A percentile compares a stretch with the other conserved stretches of the same genome.
These are phyloP conservation scores for Anolis sagrei DNA, from an alignment of 2,113 vertebrate species.

Conservation along the genomic window DNA sequence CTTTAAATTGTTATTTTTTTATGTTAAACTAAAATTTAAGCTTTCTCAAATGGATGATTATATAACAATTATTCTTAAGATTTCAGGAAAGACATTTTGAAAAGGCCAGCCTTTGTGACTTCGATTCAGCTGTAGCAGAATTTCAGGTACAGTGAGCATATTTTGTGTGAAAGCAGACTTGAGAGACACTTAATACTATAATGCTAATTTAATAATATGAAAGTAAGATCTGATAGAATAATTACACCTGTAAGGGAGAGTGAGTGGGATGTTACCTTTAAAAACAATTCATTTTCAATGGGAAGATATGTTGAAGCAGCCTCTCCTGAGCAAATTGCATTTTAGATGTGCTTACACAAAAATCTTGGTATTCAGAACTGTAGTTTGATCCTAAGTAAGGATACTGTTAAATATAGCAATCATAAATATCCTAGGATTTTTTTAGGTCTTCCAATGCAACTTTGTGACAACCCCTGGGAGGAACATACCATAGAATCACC, in stretches of 20 bases:
- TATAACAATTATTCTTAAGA: conserved; percentile 60
- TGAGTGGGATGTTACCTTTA: neutral
- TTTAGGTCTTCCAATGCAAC: no score
- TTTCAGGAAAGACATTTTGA: conserved; percentile 63
- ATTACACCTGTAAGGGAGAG: neutral
- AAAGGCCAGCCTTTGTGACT: conserved; percentile 70
- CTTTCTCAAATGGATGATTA: neutral
- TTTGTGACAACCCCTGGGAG: no score
- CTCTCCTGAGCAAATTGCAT: no score
- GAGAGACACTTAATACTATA: neutral
- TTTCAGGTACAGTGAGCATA: conserved; percentile 74
- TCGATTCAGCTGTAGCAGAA: conserved; percentile 74
- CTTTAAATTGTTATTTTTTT: neutral
- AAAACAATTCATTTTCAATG: no score
- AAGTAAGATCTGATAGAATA: neutral
- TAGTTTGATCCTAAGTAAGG: no score
- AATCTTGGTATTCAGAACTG: no score
- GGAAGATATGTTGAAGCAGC: no score
- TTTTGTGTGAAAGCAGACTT: conserved; percentile 26
- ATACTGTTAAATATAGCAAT: no score
- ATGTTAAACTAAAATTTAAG: conserved; percentile 11
- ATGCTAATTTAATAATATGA: neutral
- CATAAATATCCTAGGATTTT: no score
- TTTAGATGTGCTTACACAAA: no score
- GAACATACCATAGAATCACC: no score